These are phyloP conservation scores for Semotilus atromaculatus DNA, from an alignment of 2,797 vertebrate genomes.

Conservation along the genomic window DNA sequence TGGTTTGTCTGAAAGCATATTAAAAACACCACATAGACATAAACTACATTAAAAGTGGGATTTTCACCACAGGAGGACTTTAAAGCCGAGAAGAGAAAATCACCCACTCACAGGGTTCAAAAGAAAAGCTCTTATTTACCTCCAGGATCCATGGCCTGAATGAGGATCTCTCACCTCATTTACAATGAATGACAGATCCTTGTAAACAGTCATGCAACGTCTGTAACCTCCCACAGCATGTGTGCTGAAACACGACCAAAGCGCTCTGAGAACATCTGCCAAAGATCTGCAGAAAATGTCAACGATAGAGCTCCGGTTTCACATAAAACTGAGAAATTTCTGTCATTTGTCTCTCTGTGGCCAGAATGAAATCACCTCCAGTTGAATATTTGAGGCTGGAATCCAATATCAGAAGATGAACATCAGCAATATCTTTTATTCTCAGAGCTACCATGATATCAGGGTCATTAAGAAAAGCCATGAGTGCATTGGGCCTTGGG, in stretches of 20 bases:
- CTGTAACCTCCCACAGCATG: constrained; percentile 23
- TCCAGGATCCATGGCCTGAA: constrained; percentile 5
- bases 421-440: constrained; percentile 30
- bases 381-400: constrained; percentile 20
- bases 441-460: not conserved
- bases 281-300: constrained; percentile 1
- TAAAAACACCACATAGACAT: too few species aligned
- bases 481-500: not conserved
- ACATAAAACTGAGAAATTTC: not conserved
- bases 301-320: not conserved
- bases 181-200: constrained; percentile 13
- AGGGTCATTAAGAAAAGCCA: not conserved
- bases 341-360: constrained; percentile 2
- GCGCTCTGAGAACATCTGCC: not conserved
- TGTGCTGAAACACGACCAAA: not conserved
- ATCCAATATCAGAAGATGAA: constrained; percentile 48
- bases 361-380: constrained; percentile 22
- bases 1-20: too few species aligned
- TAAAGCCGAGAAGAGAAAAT: not conserved
- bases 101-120: not conserved
- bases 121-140: not conserved
- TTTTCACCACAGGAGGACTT: too few species aligned
- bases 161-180: constrained; percentile 16
- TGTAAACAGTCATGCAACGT: not conserved
- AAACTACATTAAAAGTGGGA: too few species aligned